Percentiles rank a stretch among this genome's conserved stretches.
Evolutionary conservation across 1,140 invertebrate species (phyloP).

Genomic region (Anadara kagoshimensis): DNA sequence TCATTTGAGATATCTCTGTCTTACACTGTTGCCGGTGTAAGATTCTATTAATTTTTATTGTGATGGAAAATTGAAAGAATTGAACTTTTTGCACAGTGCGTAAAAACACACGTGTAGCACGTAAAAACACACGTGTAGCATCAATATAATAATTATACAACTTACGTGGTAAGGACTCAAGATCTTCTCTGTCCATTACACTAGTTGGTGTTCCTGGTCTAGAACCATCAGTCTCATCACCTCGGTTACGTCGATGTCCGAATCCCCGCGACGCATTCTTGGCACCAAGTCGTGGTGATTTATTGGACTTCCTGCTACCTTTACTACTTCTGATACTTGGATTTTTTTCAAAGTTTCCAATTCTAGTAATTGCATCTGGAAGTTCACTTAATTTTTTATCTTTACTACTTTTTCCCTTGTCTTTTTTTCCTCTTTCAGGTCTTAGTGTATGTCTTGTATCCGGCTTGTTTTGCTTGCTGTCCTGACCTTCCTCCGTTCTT

Average conservation of each 20-base stretch:
- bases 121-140: too few relatives aligned
- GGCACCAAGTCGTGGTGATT: conserved; percentile 43
- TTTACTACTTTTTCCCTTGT: conserved; percentile 26
- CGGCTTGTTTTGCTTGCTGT: conserved; percentile 14
- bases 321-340: conserved; percentile 20
- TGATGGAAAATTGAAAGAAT: too few relatives aligned
- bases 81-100: too few relatives aligned
- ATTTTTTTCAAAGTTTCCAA: conserved; percentile 38
- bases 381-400: conserved; percentile 29
- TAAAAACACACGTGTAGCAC: too few relatives aligned
- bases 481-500: not conserved
- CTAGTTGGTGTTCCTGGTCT: conserved; percentile 29
- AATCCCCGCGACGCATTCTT: conserved; percentile 38
- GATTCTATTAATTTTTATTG: too few relatives aligned
- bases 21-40: too few relatives aligned
- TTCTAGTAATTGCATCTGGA: conserved; percentile 11
- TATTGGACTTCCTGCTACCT: conserved; percentile 44
- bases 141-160: too few relatives aligned
- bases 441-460: conserved; percentile 44
- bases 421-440: conserved; percentile 31
- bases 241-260: conserved; percentile 40
- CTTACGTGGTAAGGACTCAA: conserved; percentile 50
- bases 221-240: conserved; percentile 27
- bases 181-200: conserved; percentile 24
- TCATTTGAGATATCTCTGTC: too few relatives aligned